A percentile compares a stretch with the other conserved stretches of the same genome.
These are phyloP conservation scores for Drosophila multiciliata DNA, from an alignment of 2,888 invertebrate species.

Conservation along the genomic window DNA sequence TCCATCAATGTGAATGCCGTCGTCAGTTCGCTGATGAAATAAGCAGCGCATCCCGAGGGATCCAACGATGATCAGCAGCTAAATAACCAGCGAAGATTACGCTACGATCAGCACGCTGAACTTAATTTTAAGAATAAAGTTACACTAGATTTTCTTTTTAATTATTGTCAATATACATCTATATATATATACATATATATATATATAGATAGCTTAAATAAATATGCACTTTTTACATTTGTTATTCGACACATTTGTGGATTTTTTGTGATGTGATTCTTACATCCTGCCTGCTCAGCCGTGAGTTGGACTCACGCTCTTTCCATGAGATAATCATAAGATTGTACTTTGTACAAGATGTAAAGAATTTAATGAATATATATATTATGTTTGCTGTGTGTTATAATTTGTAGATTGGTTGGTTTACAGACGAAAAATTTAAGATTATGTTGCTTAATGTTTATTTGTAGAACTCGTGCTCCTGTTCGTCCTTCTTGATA, in stretches of 20 bases:
- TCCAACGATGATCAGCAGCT: background rate
- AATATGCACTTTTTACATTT: conserved; percentile 54
- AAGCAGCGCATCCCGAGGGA: conserved; percentile 43
- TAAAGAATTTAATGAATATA: background rate
- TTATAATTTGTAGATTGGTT: conserved; percentile 24
- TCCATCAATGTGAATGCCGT: conserved; percentile 98
- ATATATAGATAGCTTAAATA: conserved; percentile 29
- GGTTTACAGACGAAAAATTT: conserved; percentile 39
- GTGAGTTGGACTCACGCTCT: background rate
- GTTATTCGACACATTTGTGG: conserved; percentile 40
- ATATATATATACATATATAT: conserved; percentile 7
- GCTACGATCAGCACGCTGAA: conserved; percentile 16
- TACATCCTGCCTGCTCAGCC: background rate
- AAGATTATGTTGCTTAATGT: background rate
- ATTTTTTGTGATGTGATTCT: background rate
- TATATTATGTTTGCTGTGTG: conserved; percentile 30
- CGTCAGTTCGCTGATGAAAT: conserved; percentile 98
- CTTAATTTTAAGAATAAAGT: conserved; percentile 26
- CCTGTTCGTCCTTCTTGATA: conserved; percentile 98
- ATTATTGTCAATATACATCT: conserved; percentile 9
- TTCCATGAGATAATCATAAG: background rate
- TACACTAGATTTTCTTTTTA: conserved; percentile 18
- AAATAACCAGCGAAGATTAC: background rate
- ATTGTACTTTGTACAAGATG: background rate
- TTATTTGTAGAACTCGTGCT: conserved; percentile 99